Conservation (phyloP, 2,888 invertebrate species). For the Nemoura dubitans region DNA sequence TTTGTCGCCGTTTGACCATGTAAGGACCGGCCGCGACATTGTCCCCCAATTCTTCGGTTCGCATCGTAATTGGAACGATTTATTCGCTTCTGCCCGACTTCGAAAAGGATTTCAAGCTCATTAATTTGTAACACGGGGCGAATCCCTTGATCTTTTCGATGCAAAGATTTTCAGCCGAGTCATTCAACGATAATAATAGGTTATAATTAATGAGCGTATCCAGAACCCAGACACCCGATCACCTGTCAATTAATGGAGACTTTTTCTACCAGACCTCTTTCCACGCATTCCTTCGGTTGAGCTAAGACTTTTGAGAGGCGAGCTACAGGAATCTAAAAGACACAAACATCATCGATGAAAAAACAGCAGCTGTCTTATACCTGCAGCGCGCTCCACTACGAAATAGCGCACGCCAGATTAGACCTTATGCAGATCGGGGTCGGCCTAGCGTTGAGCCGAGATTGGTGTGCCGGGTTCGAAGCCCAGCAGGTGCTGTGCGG, state of each 20-base stretch:
- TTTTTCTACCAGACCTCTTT: not conserved
- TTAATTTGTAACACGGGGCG: constrained; percentile 41
- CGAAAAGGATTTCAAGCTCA: constrained; percentile 29
- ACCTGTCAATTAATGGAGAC: constrained; percentile 46
- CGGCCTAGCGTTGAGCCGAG: not conserved
- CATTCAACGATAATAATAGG: constrained; percentile 36
- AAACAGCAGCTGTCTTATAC: constrained; percentile 34
- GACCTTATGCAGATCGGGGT: constrained; percentile 37
- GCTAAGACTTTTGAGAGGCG: constrained; percentile 23
- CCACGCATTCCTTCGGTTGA: not conserved
- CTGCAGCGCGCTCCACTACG: constrained; percentile 10
- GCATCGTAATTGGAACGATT: constrained; percentile 45
- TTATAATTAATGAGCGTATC: constrained; percentile 40
- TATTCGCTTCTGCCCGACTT: constrained; percentile 30
- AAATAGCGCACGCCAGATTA: not conserved
- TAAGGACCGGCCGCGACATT: constrained; percentile 38
- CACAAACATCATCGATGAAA: constrained; percentile 9
- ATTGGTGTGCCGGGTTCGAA: not conserved
- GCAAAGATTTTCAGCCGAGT: constrained; percentile 33
- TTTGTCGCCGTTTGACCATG: constrained; percentile 40
- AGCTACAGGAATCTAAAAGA: constrained; percentile 3
- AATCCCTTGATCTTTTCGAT: constrained; percentile 32
- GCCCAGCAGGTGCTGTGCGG: constrained; percentile 28
- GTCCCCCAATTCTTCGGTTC: constrained; percentile 37
- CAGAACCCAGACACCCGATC: constrained; percentile 37